Evolutionary conservation across 2,113 vertebrate species (phyloP).

Genomic region (Pholis gunnellus): DNA sequence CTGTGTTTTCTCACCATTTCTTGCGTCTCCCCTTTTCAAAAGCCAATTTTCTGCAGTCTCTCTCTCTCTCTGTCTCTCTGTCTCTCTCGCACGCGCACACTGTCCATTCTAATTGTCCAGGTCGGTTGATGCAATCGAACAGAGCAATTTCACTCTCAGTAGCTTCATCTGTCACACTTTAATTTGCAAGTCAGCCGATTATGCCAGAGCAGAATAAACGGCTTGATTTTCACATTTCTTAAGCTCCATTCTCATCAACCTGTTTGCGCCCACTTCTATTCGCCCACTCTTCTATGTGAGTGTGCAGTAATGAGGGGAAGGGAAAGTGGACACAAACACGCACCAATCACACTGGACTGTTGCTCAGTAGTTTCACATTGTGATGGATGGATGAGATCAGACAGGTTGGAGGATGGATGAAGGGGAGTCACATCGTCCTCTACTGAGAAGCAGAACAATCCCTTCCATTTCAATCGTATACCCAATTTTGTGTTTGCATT

Average conservation of each 20-base stretch:
- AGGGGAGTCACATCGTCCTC: slow-evolving; percentile 26
- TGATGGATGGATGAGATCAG: slow-evolving; percentile 55
- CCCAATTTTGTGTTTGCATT: slow-evolving; percentile 21
- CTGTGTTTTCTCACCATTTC: slow-evolving; percentile 13
- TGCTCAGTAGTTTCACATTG: slow-evolving; percentile 29
- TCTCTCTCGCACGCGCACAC: neutral
- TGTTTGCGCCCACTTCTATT: slow-evolving; percentile 1
- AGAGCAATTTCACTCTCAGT: slow-evolving; percentile 55
- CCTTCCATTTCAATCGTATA: slow-evolving; percentile 36
- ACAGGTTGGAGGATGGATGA: slow-evolving; percentile 55
- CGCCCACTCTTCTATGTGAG: neutral
- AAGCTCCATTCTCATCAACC: slow-evolving; percentile 52
- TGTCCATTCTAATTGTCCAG: slow-evolving; percentile 44
- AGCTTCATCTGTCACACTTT: slow-evolving; percentile 41
- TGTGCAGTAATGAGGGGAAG: neutral
- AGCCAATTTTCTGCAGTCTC: slow-evolving; percentile 17
- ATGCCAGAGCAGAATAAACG: slow-evolving; percentile 37
- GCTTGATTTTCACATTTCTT: slow-evolving; percentile 44
- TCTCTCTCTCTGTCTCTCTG: slow-evolving; percentile 16
- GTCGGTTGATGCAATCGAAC: slow-evolving; percentile 62
- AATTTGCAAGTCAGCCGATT: slow-evolving; percentile 48
- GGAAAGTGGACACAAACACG: slow-evolving; percentile 4
- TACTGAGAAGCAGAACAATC: slow-evolving; percentile 35
- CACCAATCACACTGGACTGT: slow-evolving; percentile 26
- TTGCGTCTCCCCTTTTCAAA: slow-evolving; percentile 35